Percentiles rank a stretch among this genome's conserved stretches.
Conservation (phyloP, 2,113 vertebrate genomes). For the Eulemur macaco region DNA sequence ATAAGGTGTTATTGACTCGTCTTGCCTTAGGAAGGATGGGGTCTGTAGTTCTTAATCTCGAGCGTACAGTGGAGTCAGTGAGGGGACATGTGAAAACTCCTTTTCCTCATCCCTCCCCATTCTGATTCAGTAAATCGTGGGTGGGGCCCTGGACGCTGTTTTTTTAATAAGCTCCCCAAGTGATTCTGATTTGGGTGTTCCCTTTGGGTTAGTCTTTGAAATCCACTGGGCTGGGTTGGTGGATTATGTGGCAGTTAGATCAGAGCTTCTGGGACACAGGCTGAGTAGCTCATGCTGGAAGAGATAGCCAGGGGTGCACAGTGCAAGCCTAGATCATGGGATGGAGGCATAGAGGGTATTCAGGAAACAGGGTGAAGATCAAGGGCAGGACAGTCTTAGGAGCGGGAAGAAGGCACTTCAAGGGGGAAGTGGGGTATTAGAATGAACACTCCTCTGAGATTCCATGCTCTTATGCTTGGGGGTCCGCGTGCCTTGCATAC, state of each 20-base stretch:
- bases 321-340: background rate
- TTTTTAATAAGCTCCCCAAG: background rate
- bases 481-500: background rate
- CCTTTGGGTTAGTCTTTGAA: background rate
- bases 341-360: background rate
- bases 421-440: background rate
- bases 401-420: background rate
- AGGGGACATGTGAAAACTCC: background rate
- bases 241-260: background rate
- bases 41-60: background rate
- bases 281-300: background rate
- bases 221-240: background rate
- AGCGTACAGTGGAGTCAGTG: background rate
- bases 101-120: background rate
- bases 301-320: background rate
- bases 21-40: background rate
- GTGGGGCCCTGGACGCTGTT: background rate
- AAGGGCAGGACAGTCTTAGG: background rate
- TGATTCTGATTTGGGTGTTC: background rate
- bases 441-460: background rate
- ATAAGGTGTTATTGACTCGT: background rate
- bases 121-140: background rate
- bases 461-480: background rate
- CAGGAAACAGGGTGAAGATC: background rate
- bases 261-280: background rate